These are phyloP conservation scores for Pandemis corylana DNA, from an alignment of 2,888 invertebrate species.

Conservation along the genomic window DNA sequence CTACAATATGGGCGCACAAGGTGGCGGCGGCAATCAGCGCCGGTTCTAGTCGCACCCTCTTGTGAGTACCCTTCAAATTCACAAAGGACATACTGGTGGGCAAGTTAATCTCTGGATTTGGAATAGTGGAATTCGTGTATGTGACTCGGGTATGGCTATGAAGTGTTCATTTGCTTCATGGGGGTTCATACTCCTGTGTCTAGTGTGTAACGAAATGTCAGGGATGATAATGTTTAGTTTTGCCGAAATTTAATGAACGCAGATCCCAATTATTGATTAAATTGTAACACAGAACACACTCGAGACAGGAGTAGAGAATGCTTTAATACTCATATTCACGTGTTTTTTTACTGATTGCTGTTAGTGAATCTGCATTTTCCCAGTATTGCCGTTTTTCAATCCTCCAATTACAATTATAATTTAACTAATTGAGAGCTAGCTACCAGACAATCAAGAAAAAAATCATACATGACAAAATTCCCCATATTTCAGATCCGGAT, in stretches of 20 bases:
- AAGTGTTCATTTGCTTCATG: too few relatives aligned
- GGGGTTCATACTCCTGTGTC: too few relatives aligned
- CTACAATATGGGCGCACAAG: slow-evolving; percentile 52
- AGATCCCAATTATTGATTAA: neutral
- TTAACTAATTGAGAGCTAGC: too few relatives aligned
- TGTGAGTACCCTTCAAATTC: slow-evolving; percentile 64
- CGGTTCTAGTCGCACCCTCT: slow-evolving; percentile 67
- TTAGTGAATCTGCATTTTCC: neutral
- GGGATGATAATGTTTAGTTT: too few relatives aligned
- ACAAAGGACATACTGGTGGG: neutral
- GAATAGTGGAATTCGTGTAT: neutral
- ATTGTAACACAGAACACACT: neutral
- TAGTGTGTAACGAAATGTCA: too few relatives aligned
- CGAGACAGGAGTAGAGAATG: neutral
- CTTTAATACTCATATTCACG: neutral
- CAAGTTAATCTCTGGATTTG: neutral
- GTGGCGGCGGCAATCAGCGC: slow-evolving; percentile 59
- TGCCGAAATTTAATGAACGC: neutral
- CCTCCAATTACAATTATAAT: too few relatives aligned
- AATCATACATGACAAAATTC: neutral
- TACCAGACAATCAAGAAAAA: neutral
- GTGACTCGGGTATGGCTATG: neutral
- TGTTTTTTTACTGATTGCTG: neutral
- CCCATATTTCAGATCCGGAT: neutral
- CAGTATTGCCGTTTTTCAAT: too few relatives aligned